A percentile compares a stretch with the other conserved stretches of the same genome.
Evolutionary conservation across 1,140 invertebrate genomes (phyloP).

Genomic region (Mycetomoellerius zeteki): DNA sequence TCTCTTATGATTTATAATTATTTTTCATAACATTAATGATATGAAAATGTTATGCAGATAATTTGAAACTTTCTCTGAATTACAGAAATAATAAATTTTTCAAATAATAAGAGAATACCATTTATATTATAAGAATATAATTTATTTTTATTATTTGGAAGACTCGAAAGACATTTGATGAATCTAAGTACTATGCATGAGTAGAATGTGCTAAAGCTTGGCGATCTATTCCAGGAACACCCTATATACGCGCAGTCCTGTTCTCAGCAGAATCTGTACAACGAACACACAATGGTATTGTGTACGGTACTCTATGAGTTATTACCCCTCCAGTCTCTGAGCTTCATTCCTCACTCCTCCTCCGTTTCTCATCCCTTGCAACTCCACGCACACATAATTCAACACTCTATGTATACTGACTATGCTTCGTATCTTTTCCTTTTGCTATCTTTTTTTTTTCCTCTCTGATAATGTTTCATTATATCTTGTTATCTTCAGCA

Average conservation of each 20-base stretch:
- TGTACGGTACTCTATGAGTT: slow-evolving; percentile 84
- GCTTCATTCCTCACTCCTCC: slow-evolving; percentile 73
- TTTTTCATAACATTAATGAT: background rate
- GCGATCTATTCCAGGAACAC: slow-evolving; percentile 47
- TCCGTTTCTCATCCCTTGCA: slow-evolving; percentile 61
- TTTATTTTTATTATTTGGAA: background rate
- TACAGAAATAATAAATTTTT: background rate
- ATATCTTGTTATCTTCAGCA: slow-evolving; percentile 72
- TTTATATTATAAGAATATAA: background rate
- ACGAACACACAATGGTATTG: slow-evolving; percentile 85
- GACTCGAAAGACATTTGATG: background rate
- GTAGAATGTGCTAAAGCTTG: slow-evolving; percentile 43
- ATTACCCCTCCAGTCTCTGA: slow-evolving; percentile 83
- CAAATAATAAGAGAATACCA: background rate
- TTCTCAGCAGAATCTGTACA: slow-evolving; percentile 80
- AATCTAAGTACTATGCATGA: background rate
- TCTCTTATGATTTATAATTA: too few species aligned
- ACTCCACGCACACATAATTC: slow-evolving; percentile 81
- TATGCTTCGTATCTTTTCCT: slow-evolving; percentile 75
- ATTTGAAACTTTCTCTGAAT: background rate
- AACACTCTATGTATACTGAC: slow-evolving; percentile 78
- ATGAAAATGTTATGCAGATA: background rate
- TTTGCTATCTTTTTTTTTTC: slow-evolving; percentile 71
- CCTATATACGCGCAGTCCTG: slow-evolving; percentile 64
- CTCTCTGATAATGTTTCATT: slow-evolving; percentile 80